Conservation (phyloP, 53 echinoderm and acorn worm species). For the Holothuria scabra region DNA sequence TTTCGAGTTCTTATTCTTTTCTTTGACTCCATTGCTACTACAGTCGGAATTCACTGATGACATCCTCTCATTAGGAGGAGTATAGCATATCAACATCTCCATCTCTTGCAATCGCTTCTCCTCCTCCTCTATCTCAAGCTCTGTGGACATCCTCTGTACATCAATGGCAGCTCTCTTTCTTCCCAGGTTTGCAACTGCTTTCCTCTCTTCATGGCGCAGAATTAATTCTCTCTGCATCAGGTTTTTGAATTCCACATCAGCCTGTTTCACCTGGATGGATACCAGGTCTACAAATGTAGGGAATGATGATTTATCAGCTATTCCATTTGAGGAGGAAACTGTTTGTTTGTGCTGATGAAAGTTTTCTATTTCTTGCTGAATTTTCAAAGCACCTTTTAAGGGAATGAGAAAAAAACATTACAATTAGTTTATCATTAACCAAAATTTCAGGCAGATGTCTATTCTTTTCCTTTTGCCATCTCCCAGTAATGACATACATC, state of each 20-base stretch:
- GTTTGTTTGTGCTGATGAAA: background rate
- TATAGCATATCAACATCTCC: constrained; percentile 62
- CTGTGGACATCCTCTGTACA: constrained; percentile 67
- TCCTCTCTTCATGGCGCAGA: constrained; percentile 72
- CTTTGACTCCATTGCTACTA: constrained; percentile 15
- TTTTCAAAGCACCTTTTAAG: background rate
- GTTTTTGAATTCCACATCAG: constrained; percentile 77
- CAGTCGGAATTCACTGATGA: constrained; percentile 36
- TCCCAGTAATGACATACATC: no score
- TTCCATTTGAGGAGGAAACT: no score
- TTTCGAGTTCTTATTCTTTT: background rate
- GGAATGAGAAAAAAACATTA: background rate
- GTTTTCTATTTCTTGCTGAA: constrained; percentile 10
- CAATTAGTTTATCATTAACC: background rate
- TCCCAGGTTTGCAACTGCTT: constrained; percentile 72
- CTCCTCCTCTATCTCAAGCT: constrained; percentile 80
- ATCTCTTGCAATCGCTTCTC: constrained; percentile 87
- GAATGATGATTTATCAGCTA: constrained; percentile 6
- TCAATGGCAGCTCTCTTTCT: constrained; percentile 74
- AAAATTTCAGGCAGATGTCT: no score
- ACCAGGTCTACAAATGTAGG: constrained; percentile 55
- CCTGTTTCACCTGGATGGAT: constrained; percentile 44
- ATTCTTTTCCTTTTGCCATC: no score
- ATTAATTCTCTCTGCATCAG: constrained; percentile 78
- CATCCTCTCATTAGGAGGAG: constrained; percentile 47